Evolutionary conservation across 1,140 invertebrate genomes (phyloP).

Genomic region (Teleopsis dalmanni): DNA sequence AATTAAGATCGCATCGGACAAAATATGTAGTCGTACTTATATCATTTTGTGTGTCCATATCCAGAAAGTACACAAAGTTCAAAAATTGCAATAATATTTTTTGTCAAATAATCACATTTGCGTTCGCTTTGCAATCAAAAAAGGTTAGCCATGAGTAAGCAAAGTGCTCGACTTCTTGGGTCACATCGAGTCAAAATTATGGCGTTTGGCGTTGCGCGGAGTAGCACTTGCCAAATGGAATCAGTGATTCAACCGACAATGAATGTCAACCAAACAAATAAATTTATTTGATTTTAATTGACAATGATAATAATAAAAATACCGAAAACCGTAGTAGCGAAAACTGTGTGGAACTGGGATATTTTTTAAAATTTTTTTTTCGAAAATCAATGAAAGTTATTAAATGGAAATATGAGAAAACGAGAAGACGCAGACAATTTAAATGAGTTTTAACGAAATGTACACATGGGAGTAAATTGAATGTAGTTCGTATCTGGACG

Average conservation of each 20-base stretch:
- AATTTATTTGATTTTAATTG: slow-evolving; percentile 43
- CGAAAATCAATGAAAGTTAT: background rate
- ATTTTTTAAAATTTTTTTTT: background rate
- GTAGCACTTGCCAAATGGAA: too few species aligned
- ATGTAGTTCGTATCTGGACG: background rate
- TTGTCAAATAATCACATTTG: too few species aligned
- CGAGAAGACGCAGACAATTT: background rate
- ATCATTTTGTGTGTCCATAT: too few species aligned
- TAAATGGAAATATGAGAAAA: background rate
- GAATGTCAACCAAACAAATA: slow-evolving; percentile 41
- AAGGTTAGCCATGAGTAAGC: too few species aligned
- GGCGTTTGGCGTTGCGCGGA: too few species aligned
- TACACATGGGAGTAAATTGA: background rate
- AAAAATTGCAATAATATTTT: too few species aligned
- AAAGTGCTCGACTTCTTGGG: too few species aligned
- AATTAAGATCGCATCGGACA: too few species aligned
- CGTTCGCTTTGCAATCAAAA: too few species aligned
- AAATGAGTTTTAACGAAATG: background rate
- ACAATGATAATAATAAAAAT: slow-evolving; percentile 37
- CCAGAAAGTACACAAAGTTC: too few species aligned
- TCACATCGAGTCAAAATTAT: too few species aligned
- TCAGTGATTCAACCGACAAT: slow-evolving; percentile 10
- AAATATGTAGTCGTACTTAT: too few species aligned
- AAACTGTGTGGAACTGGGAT: background rate
- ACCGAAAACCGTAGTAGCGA: background rate